These are phyloP conservation scores for Mizuhopecten yessoensis DNA, from an alignment of 1,140 invertebrate species.

Conservation along the genomic window DNA sequence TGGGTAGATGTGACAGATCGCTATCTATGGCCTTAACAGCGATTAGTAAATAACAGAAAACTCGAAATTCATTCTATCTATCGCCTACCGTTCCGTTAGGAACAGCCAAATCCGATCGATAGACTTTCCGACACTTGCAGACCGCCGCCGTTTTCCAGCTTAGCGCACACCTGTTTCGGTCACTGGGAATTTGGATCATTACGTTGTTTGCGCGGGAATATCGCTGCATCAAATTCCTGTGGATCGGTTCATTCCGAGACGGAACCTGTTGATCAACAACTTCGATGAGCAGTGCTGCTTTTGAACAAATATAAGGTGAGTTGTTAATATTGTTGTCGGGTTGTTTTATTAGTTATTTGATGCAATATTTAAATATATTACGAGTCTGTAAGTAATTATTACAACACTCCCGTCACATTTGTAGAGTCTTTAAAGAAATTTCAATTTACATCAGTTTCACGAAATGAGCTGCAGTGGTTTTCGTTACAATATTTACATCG, in stretches of 20 bases:
- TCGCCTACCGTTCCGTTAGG: neutral
- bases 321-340: neutral
- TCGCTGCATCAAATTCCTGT: no score
- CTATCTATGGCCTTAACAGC: neutral
- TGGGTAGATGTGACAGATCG: neutral
- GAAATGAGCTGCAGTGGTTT: no score
- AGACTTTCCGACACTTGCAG: neutral
- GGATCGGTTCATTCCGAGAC: no score
- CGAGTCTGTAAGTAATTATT: no score
- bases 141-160: neutral
- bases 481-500: no score
- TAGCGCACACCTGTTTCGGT: neutral
- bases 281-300: neutral
- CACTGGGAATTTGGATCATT: neutral
- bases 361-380: neutral
- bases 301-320: no score
- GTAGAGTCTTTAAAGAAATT: no score
- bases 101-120: neutral
- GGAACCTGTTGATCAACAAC: neutral
- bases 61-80: neutral
- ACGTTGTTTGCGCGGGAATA: no score
- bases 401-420: no score
- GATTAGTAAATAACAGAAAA: neutral
- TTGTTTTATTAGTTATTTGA: neutral
- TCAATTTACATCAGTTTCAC: no score